Conservation (phyloP, 2,797 vertebrate genomes). For the Spondyliosoma cantharus region DNA sequence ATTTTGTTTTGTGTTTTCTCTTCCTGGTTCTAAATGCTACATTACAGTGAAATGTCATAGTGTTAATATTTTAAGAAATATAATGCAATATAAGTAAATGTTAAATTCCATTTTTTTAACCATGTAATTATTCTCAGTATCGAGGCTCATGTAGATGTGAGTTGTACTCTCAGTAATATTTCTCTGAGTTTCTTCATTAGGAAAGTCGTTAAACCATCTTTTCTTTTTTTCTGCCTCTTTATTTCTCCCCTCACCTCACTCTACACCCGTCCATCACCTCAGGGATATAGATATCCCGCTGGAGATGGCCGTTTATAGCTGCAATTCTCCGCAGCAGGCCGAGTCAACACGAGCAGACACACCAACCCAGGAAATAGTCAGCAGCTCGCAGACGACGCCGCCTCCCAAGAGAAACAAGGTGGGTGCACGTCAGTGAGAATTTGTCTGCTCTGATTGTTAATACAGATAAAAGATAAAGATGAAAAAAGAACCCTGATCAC, state of each 20-base stretch:
- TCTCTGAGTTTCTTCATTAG: neutral
- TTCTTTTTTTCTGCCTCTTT: neutral
- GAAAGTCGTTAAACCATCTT: neutral
- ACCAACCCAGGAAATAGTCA: constrained; percentile 81
- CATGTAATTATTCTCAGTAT: neutral
- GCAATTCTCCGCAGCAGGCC: constrained; percentile 61
- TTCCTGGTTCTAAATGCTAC: no score
- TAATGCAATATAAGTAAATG: no score
- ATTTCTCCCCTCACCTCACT: no score
- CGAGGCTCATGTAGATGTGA: neutral
- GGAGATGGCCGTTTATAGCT: constrained; percentile 75
- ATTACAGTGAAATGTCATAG: no score
- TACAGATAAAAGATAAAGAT: no score
- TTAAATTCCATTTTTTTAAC: neutral
- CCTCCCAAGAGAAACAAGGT: constrained; percentile 86
- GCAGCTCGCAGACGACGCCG: constrained; percentile 84
- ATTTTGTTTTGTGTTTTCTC: no score
- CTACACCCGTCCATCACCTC: neutral
- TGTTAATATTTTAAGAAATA: no score
- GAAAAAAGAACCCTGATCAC: neutral
- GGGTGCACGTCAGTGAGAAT: neutral
- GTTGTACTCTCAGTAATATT: neutral
- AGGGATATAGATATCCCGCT: constrained; percentile 76
- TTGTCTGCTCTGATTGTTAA: neutral
- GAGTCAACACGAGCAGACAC: constrained; percentile 80